Evolutionary conservation across 1,140 invertebrate species (phyloP).

Genomic region (Homalodisca vitripennis): DNA sequence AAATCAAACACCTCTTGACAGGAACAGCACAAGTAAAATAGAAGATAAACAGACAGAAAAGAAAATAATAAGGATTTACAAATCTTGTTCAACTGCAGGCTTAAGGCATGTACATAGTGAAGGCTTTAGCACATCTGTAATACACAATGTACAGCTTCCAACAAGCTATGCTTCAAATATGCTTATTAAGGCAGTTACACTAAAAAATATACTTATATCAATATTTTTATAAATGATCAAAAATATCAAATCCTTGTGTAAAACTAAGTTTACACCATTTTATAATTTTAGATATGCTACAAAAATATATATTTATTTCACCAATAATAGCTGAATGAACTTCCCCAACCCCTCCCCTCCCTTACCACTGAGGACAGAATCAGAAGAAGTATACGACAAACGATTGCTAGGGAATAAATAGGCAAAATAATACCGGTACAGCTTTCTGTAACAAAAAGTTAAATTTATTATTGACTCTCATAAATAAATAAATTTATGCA

Average conservation of each 20-base stretch:
- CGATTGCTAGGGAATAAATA: not conserved
- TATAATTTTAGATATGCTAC: not conserved
- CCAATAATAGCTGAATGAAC: not conserved
- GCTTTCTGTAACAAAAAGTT: constrained; percentile 12
- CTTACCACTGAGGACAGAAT: constrained; percentile 3
- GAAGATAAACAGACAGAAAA: not conserved
- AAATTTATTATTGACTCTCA: not conserved
- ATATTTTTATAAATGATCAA: constrained; percentile 6
- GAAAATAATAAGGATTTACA: not conserved
- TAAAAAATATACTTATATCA: not conserved
- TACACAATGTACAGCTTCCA: not conserved
- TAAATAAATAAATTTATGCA: not conserved
- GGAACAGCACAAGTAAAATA: not conserved
- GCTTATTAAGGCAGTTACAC: constrained; percentile 4
- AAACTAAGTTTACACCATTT: not conserved
- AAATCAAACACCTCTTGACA: not conserved
- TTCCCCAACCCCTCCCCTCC: not conserved
- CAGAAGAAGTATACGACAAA: not conserved
- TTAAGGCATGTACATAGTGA: constrained; percentile 3
- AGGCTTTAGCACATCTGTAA: not conserved
- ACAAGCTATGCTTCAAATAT: not conserved
- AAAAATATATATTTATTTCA: not conserved
- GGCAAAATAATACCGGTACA: not conserved
- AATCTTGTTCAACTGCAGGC: not conserved
- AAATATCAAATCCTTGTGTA: not conserved